phyloP scores from a whole-genome alignment of 92 coral and sea anemone species.

The Porites rus region DNA sequence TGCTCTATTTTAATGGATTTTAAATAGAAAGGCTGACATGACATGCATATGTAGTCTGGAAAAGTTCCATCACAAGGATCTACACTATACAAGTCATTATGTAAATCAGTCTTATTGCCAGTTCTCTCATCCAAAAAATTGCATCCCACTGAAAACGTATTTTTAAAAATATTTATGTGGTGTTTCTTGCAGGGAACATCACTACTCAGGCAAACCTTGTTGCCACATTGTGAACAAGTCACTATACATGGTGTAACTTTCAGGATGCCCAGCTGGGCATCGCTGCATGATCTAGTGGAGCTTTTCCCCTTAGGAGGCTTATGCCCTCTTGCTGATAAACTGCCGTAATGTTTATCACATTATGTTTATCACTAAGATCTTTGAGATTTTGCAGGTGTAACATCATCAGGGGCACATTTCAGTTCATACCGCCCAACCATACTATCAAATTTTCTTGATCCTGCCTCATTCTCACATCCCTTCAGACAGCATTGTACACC shows the following conservation, averaged over 20 bases:
- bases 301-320: neutral
- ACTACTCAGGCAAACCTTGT: constrained; percentile 30
- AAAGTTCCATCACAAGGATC: too few species aligned
- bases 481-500: constrained; percentile 44
- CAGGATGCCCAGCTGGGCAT: constrained; percentile 36
- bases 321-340: constrained; percentile 7
- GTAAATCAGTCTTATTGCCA: constrained; percentile 41
- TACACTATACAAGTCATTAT: constrained; percentile 3
- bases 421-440: constrained; percentile 44
- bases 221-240: constrained; percentile 25
- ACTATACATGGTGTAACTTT: constrained; percentile 35
- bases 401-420: neutral
- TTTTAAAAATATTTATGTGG: constrained; percentile 27
- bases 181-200: constrained; percentile 58
- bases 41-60: constrained; percentile 11
- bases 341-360: neutral
- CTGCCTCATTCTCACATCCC: constrained; percentile 42
- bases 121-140: constrained; percentile 42
- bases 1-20: constrained; percentile 20
- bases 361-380: neutral
- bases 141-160: constrained; percentile 49
- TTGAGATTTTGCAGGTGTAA: constrained; percentile 3
- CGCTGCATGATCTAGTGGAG: neutral
- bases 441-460: constrained; percentile 44
- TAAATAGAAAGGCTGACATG: constrained; percentile 37